phyloP scores from a whole-genome alignment of 2,113 vertebrate species.

The Eulemur macaco region DNA sequence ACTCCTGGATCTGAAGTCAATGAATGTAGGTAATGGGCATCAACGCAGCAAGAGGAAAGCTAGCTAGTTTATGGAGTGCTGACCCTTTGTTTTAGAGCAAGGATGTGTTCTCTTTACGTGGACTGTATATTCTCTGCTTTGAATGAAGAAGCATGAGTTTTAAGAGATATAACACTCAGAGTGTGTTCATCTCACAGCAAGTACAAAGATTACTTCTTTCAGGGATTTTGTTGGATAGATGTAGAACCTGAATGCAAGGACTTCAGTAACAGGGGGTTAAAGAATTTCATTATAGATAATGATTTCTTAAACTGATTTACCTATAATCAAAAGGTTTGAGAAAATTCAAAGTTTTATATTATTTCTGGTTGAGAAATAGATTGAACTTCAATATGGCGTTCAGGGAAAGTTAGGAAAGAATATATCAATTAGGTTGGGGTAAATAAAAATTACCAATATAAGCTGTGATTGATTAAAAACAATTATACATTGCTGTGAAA shows the following conservation, averaged over 20 bases:
- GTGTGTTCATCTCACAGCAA: neutral
- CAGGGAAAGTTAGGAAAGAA: neutral
- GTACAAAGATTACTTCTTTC: neutral
- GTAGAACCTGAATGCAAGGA: neutral
- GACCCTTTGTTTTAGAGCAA: neutral
- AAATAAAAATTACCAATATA: neutral
- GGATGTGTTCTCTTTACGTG: neutral
- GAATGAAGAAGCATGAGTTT: neutral
- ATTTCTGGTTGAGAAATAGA: neutral
- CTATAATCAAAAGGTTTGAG: neutral
- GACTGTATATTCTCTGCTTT: too few species aligned
- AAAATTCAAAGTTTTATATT: neutral
- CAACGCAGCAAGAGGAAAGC: neutral
- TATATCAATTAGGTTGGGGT: neutral
- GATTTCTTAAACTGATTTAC: neutral
- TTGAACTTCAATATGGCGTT: neutral
- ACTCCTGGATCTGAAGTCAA: neutral
- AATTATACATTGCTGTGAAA: neutral
- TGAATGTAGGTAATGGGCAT: too few species aligned
- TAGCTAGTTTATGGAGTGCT: neutral
- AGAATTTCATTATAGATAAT: neutral
- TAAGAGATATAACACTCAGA: neutral
- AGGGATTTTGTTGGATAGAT: neutral
- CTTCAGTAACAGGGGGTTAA: neutral
- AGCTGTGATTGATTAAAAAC: neutral